A percentile compares a stretch with the other conserved stretches of the same genome.
Evolutionary conservation across 1,140 invertebrate genomes (phyloP).

Genomic region (Brachionus paranguensis): DNA sequence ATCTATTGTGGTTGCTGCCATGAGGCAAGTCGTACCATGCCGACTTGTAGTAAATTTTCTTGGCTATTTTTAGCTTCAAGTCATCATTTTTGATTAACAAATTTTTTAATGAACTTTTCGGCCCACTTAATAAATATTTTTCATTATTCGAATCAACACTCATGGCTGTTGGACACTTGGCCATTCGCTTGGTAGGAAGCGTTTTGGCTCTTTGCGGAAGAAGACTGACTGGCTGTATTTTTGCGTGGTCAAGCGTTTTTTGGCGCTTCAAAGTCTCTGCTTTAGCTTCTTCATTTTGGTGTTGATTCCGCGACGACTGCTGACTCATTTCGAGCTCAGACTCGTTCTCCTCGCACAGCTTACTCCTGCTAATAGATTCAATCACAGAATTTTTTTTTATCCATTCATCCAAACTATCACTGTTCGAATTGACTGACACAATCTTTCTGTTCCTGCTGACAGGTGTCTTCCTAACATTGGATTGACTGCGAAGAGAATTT

Average conservation of each 20-base stretch:
- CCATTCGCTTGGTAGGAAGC: neutral
- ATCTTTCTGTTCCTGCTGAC: neutral
- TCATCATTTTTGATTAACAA: neutral
- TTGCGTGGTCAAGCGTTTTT: neutral
- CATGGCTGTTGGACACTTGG: neutral
- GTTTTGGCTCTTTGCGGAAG: neutral
- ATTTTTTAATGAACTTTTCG: neutral
- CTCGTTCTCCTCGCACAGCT: neutral
- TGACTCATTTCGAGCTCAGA: neutral
- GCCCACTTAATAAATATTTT: neutral
- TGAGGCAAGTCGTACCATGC: constrained; percentile 36
- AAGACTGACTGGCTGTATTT: neutral
- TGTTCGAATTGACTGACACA: neutral
- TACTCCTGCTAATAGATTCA: neutral
- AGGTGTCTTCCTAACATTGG: neutral
- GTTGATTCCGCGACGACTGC: neutral
- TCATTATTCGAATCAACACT: neutral
- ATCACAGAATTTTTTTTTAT: neutral
- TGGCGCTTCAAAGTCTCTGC: neutral
- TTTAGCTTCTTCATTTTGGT: neutral
- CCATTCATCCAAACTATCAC: neutral
- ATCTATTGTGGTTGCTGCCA: constrained; percentile 7
- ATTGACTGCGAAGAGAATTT: neutral
- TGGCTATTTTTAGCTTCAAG: neutral
- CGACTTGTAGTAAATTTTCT: constrained; percentile 21